Percentiles rank a stretch among this genome's conserved stretches.
phyloP scores from a whole-genome alignment of 2,113 vertebrate species.

The Microtus ochrogaster region DNA sequence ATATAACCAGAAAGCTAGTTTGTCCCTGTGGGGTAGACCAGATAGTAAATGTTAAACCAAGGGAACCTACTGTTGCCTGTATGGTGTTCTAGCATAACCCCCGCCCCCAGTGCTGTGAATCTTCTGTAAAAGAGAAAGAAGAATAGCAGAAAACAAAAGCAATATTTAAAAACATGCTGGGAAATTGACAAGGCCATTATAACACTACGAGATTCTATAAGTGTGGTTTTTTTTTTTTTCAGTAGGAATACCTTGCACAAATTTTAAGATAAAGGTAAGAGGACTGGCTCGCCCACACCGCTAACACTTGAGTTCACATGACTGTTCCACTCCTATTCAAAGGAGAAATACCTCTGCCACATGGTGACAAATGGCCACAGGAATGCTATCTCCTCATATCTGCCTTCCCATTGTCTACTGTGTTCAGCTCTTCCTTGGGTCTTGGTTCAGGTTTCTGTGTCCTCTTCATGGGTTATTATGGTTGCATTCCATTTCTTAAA shows the following conservation, averaged over 20 bases:
- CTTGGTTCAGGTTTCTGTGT: conserved; percentile 47
- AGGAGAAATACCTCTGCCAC: conserved; percentile 25
- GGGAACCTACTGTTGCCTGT: not conserved
- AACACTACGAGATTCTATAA: not conserved
- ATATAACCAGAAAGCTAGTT: not conserved
- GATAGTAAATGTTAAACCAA: not conserved
- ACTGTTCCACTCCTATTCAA: not conserved
- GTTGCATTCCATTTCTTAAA: conserved; percentile 57
- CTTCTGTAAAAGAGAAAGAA: not conserved
- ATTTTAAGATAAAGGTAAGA: conserved; percentile 9
- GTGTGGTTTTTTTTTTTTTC: not conserved
- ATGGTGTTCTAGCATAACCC: too few relatives aligned
- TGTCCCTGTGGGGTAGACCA: not conserved
- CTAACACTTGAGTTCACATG: not conserved
- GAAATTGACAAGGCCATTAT: not conserved
- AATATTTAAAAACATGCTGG: not conserved
- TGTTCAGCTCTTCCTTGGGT: conserved; percentile 54
- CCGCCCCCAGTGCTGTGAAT: not conserved
- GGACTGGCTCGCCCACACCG: not conserved
- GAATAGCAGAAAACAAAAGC: not conserved
- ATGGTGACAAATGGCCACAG: not conserved
- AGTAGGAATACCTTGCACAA: not conserved
- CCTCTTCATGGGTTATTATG: conserved; percentile 18
- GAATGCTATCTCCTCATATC: conserved; percentile 42
- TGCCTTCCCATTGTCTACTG: conserved; percentile 53